A percentile compares a stretch with the other conserved stretches of the same genome.
phyloP scores from a whole-genome alignment of 2,113 vertebrate genomes.

The Phalacrocorax aristotelis region DNA sequence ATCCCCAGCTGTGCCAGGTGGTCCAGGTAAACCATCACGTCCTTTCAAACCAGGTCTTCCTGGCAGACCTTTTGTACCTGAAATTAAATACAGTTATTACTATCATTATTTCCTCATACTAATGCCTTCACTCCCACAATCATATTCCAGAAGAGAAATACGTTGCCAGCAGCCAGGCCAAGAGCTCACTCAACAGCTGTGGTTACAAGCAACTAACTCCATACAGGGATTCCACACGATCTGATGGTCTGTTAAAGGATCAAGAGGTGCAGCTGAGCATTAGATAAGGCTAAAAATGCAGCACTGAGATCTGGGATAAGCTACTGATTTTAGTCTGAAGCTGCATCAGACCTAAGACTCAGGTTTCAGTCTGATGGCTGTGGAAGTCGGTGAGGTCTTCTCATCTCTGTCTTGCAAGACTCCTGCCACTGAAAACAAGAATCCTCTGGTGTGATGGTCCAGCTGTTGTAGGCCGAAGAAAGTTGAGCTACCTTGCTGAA shows the following conservation, averaged over 20 bases:
- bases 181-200: not conserved
- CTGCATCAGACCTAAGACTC: not conserved
- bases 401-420: not conserved
- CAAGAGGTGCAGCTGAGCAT: not conserved
- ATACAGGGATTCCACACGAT: not conserved
- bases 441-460: not conserved
- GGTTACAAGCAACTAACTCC: not conserved
- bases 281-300: not conserved
- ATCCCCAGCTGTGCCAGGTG: slow-evolving; percentile 80
- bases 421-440: not conserved
- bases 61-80: slow-evolving; percentile 84
- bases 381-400: not conserved
- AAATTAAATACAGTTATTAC: not conserved
- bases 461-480: not conserved
- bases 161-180: not conserved
- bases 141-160: not conserved
- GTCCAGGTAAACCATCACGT: slow-evolving; percentile 76
- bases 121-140: not conserved
- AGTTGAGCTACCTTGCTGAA: not conserved
- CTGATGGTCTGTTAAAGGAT: not conserved
- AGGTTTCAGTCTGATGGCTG: not conserved
- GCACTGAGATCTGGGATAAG: not conserved
- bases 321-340: not conserved
- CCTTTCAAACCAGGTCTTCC: slow-evolving; percentile 84
- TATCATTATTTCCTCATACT: not conserved